Percentiles rank a stretch among this genome's conserved stretches.
These are phyloP conservation scores for Corvus moneduloides DNA, from an alignment of 2,113 vertebrate species.

Conservation along the genomic window DNA sequence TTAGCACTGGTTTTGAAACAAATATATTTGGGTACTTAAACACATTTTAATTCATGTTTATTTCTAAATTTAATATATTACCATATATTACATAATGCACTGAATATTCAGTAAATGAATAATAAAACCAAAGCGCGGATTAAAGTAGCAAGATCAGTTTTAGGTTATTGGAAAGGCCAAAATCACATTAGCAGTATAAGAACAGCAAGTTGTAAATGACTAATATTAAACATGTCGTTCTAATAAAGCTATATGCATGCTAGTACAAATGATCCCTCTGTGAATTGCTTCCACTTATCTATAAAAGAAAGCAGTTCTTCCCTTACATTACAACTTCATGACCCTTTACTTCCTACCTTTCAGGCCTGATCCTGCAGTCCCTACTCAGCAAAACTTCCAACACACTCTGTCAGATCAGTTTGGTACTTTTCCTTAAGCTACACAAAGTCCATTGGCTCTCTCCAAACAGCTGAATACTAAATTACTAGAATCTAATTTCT, in stretches of 20 bases:
- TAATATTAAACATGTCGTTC: neutral
- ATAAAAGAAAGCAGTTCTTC: neutral
- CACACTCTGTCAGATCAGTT: neutral
- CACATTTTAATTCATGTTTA: neutral
- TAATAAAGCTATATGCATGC: neutral
- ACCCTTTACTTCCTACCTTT: constrained; percentile 36
- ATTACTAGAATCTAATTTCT: neutral
- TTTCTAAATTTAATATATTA: neutral
- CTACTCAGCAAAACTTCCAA: constrained; percentile 41
- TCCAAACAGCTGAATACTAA: neutral
- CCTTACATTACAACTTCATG: neutral
- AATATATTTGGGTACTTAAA: neutral
- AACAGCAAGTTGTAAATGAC: neutral
- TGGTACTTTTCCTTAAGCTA: neutral
- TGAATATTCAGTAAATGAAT: constrained; percentile 23
- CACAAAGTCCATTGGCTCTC: neutral
- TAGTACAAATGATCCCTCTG: neutral
- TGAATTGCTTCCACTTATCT: neutral
- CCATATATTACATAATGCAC: constrained; percentile 18
- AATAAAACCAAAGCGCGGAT: neutral
- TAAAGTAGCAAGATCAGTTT: neutral
- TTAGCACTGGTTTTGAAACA: constrained; percentile 28
- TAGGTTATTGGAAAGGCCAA: neutral
- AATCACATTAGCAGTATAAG: neutral
- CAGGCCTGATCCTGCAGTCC: constrained; percentile 64